Percentiles rank a stretch among this genome's conserved stretches.
Conservation (phyloP, 2,888 invertebrate species). For the Apodemia mormo region DNA sequence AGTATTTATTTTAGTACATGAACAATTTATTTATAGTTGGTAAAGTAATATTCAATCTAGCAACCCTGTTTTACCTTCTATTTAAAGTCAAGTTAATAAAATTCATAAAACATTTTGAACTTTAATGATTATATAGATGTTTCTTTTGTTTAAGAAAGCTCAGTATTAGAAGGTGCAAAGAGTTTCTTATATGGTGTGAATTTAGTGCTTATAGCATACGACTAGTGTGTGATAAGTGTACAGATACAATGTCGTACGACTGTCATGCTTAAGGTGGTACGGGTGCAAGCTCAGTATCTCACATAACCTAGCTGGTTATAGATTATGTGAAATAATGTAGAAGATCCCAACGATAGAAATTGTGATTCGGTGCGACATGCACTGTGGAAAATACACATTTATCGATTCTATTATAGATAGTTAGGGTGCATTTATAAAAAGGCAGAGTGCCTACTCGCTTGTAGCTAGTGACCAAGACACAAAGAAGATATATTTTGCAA, state of each 20-base stretch:
- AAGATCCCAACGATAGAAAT: slow-evolving; percentile 62
- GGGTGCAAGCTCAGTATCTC: slow-evolving; percentile 70
- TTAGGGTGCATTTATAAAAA: not conserved
- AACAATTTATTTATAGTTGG: too few species aligned
- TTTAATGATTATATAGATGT: not conserved
- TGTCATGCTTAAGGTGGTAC: slow-evolving; percentile 77
- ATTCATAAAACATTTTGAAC: not conserved
- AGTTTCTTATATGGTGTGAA: slow-evolving; percentile 42
- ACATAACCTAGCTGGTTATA: slow-evolving; percentile 50
- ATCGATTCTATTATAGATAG: slow-evolving; percentile 26
- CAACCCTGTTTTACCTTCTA: not conserved
- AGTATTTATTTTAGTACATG: too few species aligned
- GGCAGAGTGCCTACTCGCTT: slow-evolving; percentile 3
- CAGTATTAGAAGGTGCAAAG: slow-evolving; percentile 30
- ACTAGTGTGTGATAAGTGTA: slow-evolving; percentile 48
- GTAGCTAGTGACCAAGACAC: slow-evolving; percentile 12
- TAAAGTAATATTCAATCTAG: not conserved
- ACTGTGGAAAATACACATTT: slow-evolving; percentile 63
- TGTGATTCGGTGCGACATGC: slow-evolving; percentile 77
- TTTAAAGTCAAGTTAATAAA: not conserved
- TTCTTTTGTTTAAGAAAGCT: not conserved
- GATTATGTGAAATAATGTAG: slow-evolving; percentile 59
- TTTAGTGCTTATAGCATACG: slow-evolving; percentile 43
- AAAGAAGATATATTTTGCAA: not conserved
- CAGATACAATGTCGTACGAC: slow-evolving; percentile 46